phyloP scores from a whole-genome alignment of 1,140 invertebrate species.

The Philotrypesis tridentata region DNA sequence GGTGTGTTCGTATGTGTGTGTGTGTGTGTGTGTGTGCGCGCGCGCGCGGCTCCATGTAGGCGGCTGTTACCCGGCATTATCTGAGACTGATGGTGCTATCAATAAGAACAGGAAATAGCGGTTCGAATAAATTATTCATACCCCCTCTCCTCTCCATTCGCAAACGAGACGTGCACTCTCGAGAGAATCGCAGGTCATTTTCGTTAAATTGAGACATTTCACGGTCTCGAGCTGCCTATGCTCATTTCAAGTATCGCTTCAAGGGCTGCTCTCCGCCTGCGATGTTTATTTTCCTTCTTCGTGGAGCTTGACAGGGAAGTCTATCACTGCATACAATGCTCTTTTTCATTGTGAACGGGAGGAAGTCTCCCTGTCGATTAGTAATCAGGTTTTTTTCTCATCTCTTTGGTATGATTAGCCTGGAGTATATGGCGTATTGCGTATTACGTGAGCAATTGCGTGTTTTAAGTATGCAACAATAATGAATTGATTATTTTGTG shows the following conservation, averaged over 20 bases:
- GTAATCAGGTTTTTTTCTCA: not conserved
- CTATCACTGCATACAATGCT: not conserved
- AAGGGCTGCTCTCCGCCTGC: not conserved
- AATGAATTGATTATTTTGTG: too few relatives aligned
- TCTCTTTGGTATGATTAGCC: too few relatives aligned
- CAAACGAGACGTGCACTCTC: conserved; percentile 54
- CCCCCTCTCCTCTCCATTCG: conserved; percentile 52
- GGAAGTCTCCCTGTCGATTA: not conserved
- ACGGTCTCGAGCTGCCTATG: conserved; percentile 46
- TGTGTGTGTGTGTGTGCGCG: too few relatives aligned
- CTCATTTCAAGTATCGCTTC: not conserved
- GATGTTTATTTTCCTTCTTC: not conserved
- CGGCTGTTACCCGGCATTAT: conserved; percentile 40
- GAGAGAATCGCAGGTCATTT: conserved; percentile 53
- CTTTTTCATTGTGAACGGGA: not conserved
- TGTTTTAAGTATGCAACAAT: too few relatives aligned
- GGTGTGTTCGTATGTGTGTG: too few relatives aligned
- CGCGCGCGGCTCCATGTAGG: too few relatives aligned
- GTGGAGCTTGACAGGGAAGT: not conserved
- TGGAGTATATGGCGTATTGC: too few relatives aligned
- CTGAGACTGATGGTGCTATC: conserved; percentile 57
- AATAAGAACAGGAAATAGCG: conserved; percentile 58
- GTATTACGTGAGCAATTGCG: too few relatives aligned
- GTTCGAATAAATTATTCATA: conserved; percentile 60
- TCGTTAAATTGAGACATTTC: conserved; percentile 56